Evolutionary conservation across 2,888 invertebrate genomes (phyloP).

Genomic region (Drosophila merina): DNA sequence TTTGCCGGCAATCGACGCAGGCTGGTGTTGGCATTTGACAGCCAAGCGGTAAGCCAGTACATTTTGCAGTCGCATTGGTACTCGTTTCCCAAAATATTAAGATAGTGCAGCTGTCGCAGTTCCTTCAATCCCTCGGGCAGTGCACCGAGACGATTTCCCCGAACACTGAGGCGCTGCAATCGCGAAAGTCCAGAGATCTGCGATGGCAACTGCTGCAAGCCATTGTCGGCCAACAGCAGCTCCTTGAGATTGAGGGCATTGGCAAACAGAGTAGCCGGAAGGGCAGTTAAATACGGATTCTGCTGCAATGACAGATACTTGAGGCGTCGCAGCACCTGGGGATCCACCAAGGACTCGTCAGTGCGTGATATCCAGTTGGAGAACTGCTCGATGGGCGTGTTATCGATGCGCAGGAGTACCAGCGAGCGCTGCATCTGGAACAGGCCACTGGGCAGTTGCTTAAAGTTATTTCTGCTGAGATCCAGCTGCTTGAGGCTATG

Average conservation of each 20-base stretch:
- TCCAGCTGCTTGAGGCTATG: constrained; percentile 85
- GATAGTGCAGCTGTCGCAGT: constrained; percentile 86
- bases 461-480: constrained; percentile 86
- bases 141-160: constrained; percentile 88
- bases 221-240: constrained; percentile 89
- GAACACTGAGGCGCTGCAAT: constrained; percentile 88
- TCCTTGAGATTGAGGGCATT: constrained; percentile 87
- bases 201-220: constrained; percentile 85
- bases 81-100: constrained; percentile 90
- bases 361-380: constrained; percentile 85
- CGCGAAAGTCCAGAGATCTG: constrained; percentile 81
- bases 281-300: constrained; percentile 86
- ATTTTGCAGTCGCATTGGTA: constrained; percentile 95
- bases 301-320: constrained; percentile 86
- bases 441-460: constrained; percentile 86
- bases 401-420: constrained; percentile 87
- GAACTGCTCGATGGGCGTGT: constrained; percentile 88
- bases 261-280: constrained; percentile 87
- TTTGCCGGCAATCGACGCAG: constrained; percentile 81
- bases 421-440: constrained; percentile 88
- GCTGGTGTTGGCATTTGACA: constrained; percentile 78
- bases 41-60: constrained; percentile 90
- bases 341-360: constrained; percentile 72
- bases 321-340: constrained; percentile 86
- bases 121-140: constrained; percentile 89